Base-by-base conservation (phyloP, 2,888 invertebrate species). In the Drosophila meridionalis region DNA sequence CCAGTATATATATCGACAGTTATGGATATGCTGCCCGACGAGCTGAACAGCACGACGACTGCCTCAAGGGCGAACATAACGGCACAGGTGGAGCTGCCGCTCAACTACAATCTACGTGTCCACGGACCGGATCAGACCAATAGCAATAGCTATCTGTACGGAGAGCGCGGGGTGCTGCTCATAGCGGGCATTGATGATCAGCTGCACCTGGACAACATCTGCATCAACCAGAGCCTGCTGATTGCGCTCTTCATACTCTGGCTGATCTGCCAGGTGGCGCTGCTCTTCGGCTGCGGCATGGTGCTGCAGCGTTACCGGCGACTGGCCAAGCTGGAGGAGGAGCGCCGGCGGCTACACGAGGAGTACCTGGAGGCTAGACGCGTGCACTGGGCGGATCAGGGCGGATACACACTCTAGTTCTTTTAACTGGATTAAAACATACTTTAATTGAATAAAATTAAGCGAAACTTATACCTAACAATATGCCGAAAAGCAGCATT, bases 381-480 rank as follows among this genome's bases (percentile, higher is more conserved):
- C 59, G 96, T 96, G 3, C 96, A 95, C 89, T 96, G 96, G 95
- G 96, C 96, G 0, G 96, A 96, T 84, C 92, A 92, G 59, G 91
- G 92, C 70, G 92, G 91, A 20, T 92, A 91, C 69, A 92, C 92
- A 48, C 84, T 92, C 30, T 92, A 91, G 73, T 12, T 40, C 34
- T 59, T 57, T 20, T 20, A 20, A 20, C 0, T 60, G 72, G 69
- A 72, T 87, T 79, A 40, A 76, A 87, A 78, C 69, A 61, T 55
- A 66, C 50, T 78, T 82, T 84, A 84, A 84, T 89, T 76, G 71
- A 87, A 80, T 89, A 87, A 85, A 77, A 76, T 79, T 80, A 85
- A 67, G 72, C 45, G 66, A 74, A 71, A 73, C 80, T 74, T 89
- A 85, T 45, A 12, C 52, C 45, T 65, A 62, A 20, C 20, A 20